Conservation (phyloP, 2,113 vertebrate genomes). For the Cisticola juncidis region DNA sequence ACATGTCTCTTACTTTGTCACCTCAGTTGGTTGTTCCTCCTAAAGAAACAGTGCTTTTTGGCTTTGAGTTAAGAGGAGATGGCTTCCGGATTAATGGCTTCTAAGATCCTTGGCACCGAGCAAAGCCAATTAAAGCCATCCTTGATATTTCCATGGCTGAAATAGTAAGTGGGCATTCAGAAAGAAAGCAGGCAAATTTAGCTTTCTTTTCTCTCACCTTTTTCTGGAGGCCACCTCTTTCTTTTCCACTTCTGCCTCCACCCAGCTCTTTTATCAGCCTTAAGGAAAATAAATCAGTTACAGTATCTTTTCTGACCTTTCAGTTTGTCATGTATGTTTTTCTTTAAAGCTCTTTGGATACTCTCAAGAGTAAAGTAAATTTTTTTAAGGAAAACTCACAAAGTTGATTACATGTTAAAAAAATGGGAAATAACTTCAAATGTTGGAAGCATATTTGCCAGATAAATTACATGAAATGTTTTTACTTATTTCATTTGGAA, state of each 20-base stretch:
- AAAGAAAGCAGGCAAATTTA: not conserved
- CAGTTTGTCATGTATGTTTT: slow-evolving; percentile 26
- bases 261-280: not conserved
- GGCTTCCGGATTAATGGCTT: not conserved
- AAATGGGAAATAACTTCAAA: not conserved
- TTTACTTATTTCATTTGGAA: not conserved
- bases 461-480: not conserved
- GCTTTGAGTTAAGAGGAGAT: not conserved
- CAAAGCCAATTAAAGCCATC: not conserved
- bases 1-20: not conserved
- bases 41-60: not conserved
- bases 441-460: not conserved
- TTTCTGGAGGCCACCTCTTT: not conserved
- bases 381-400: not conserved
- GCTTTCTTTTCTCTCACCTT: not conserved
- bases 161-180: not conserved
- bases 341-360: slow-evolving; percentile 14
- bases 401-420: not conserved
- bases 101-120: not conserved
- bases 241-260: not conserved
- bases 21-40: not conserved
- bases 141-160: not conserved
- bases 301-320: slow-evolving; percentile 31
- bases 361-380: slow-evolving; percentile 13
- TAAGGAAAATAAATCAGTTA: slow-evolving; percentile 32